Percentiles rank a stretch among this genome's conserved stretches.
Conservation (phyloP, 2,797 vertebrate species). For the Podarcis lilfordi region DNA sequence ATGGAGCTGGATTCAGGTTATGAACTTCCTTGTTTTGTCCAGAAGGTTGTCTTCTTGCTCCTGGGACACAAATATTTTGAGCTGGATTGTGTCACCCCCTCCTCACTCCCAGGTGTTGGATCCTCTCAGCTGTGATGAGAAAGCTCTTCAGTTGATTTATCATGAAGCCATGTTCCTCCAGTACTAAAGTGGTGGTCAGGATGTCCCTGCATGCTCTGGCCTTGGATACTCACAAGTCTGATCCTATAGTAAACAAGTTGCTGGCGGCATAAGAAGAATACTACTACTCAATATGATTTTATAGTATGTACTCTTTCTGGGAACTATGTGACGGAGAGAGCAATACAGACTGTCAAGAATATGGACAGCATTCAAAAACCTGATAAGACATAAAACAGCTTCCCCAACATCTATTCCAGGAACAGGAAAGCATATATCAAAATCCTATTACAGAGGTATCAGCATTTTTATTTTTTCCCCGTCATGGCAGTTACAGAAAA, state of each 20-base stretch:
- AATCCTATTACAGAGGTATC: constrained; percentile 48
- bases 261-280: constrained; percentile 33
- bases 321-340: constrained; percentile 45
- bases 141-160: no score
- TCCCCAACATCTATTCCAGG: constrained; percentile 58
- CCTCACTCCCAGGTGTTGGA: no score
- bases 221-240: no score
- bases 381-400: constrained; percentile 66
- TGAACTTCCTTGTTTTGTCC: no score
- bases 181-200: no score
- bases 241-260: constrained; percentile 15
- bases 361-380: constrained; percentile 61
- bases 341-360: constrained; percentile 27
- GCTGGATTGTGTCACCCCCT: no score
- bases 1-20: no score
- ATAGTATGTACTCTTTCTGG: constrained; percentile 34
- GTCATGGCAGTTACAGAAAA: constrained; percentile 40
- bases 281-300: neutral
- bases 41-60: no score
- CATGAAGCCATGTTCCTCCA: no score
- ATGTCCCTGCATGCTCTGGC: no score
- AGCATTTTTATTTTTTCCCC: constrained; percentile 39
- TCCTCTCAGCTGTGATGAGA: no score
- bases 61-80: no score
- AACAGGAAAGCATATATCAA: constrained; percentile 55